Evolutionary conservation across 2,113 vertebrate genomes (phyloP).

Genomic region (Amazona vittata): DNA sequence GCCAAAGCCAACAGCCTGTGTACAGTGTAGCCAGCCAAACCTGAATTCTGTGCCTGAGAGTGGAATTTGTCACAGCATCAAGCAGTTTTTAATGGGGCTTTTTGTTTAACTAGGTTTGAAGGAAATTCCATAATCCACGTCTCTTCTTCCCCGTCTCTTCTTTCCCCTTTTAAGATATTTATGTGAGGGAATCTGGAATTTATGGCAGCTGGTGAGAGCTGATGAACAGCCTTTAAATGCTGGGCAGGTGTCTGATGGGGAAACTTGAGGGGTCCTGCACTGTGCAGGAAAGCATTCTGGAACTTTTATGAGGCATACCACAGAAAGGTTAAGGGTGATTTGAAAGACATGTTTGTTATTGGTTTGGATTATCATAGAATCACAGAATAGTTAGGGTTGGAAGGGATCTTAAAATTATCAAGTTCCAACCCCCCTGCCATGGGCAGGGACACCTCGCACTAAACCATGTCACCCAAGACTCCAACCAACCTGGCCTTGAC

Average conservation of each 20-base stretch:
- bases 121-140: background rate
- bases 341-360: background rate
- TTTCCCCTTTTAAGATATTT: background rate
- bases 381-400: background rate
- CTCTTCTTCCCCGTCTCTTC: background rate
- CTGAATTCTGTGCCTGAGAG: background rate
- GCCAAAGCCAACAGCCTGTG: conserved; percentile 10
- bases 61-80: conserved; percentile 10
- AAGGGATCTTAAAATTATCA: background rate
- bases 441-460: too few species aligned
- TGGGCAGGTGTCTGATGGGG: background rate
- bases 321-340: background rate
- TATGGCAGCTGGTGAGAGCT: background rate
- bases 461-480: background rate
- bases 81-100: conserved; percentile 11
- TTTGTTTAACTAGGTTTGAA: conserved; percentile 31
- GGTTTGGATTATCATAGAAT: background rate
- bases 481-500: background rate
- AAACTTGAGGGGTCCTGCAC: background rate
- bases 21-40: conserved; percentile 12
- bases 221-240: background rate
- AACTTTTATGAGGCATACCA: background rate
- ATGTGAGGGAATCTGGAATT: background rate
- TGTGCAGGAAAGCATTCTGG: background rate
- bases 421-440: background rate